Conservation (phyloP, 2,888 invertebrate species). For the Ametastegia equiseti region DNA sequence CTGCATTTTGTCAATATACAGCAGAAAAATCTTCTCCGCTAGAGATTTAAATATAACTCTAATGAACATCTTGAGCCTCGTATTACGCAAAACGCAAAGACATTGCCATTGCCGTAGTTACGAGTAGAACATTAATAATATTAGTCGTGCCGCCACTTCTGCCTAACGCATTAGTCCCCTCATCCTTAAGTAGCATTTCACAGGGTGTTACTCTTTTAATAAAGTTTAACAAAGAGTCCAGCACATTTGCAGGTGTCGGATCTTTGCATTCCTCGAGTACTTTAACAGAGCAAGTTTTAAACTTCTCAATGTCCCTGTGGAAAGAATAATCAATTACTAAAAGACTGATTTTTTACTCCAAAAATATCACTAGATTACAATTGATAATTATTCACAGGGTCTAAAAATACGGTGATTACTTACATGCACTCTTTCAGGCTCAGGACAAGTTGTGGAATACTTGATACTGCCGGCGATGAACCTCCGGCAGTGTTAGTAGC, state of each 20-base stretch:
- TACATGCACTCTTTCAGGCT: slow-evolving; percentile 79
- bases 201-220: slow-evolving; percentile 82
- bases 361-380: slow-evolving; percentile 2
- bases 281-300: slow-evolving; percentile 80
- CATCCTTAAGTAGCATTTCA: slow-evolving; percentile 54
- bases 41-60: background rate
- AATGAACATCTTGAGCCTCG: background rate
- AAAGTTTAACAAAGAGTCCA: slow-evolving; percentile 86
- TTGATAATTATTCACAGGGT: background rate
- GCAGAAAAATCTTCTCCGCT: background rate
- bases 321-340: background rate
- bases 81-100: slow-evolving; percentile 15
- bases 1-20: background rate
- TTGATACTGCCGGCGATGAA: slow-evolving; percentile 51
- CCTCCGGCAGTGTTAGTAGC: slow-evolving; percentile 60
- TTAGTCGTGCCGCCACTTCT: background rate
- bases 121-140: background rate
- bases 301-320: slow-evolving; percentile 77
- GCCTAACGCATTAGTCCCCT: background rate
- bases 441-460: slow-evolving; percentile 81
- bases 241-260: slow-evolving; percentile 88
- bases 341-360: slow-evolving; percentile 46
- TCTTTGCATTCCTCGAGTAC: slow-evolving; percentile 83
- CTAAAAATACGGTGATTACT: slow-evolving; percentile 59
- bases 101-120: background rate